Evolutionary conservation across 1,140 invertebrate genomes (phyloP), one percentile per base, ranked within the genome.

Genomic region (Steinernema feltiae): DNA sequence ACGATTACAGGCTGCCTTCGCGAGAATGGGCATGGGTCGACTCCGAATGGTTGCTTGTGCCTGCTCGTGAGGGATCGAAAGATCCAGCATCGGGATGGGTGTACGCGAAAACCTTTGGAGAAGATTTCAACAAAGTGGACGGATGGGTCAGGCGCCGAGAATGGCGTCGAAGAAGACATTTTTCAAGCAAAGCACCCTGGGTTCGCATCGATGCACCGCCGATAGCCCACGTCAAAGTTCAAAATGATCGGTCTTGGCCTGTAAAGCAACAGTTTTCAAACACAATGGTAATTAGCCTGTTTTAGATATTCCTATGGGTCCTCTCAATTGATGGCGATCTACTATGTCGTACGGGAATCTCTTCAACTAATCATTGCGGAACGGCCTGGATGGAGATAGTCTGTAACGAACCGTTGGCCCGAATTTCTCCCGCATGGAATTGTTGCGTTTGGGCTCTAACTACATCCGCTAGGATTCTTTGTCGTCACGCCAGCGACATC

Each of bases 181-280:
- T 63, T 27, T 63, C 53, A 63, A 63, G 53, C 53, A 63, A 63
- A 27, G 53, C 53, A 3, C 53, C 53, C 3, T 63, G 53, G 53
- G 24, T 63, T 63, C 53, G 53, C 12, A 63, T 63, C 24, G 53
- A 63, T 27, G 53, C 53, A 3, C 53, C 53, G 2, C 53, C 53
- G 24, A 63, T 63, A 12, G 53, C 53, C 24, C 53, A 63, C 53
- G 53, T 63, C 15, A 63, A 63, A 21, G 53, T 63, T 15, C 53
- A 63, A 27, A 63, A 63, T 63, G 53, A 63, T 63, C 53, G 53
- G 7, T 63, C 53, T 63, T 63, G 53, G 53, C 53, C 53, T 7
- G 53, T 63, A 27, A 63, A 27, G 7, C 3, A 15, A 15, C 24
- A n/a, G 24, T 63, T 63, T 63, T 63, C 2, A n/a, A 7, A 15